Evolutionary conservation across 2,113 vertebrate species (phyloP).

Genomic region (Halichoerus grypus): DNA sequence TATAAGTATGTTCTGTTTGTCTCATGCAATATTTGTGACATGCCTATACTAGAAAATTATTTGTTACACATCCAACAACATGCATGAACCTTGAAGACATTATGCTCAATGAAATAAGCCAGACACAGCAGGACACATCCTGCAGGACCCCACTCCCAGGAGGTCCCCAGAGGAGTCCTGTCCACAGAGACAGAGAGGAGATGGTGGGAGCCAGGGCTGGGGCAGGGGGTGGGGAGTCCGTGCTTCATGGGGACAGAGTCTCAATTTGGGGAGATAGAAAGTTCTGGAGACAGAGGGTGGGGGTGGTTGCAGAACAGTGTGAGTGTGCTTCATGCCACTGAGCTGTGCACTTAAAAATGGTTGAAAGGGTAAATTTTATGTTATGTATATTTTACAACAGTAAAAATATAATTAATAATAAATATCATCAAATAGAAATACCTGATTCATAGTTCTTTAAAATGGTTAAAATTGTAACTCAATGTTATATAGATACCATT

Average conservation of each 20-base stretch:
- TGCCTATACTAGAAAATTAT: neutral
- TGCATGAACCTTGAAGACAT: neutral
- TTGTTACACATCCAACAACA: neutral
- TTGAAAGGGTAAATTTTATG: neutral
- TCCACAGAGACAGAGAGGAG: neutral
- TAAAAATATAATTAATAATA: neutral
- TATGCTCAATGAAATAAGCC: neutral
- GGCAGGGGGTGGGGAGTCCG: neutral
- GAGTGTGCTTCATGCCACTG: neutral
- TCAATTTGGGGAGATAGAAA: neutral
- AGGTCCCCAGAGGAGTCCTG: neutral
- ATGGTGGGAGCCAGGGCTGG: neutral
- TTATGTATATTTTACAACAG: neutral
- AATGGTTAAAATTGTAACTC: conserved; percentile 2
- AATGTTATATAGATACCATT: neutral
- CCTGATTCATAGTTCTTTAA: neutral
- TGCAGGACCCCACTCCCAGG: neutral
- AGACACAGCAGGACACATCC: neutral
- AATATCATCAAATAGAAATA: neutral
- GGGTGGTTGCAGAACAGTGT: too few species aligned
- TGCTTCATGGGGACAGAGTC: neutral
- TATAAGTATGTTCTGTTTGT: neutral
- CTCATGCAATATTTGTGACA: neutral
- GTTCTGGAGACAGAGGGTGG: neutral
- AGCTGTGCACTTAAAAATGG: neutral